Evolutionary conservation across 2,113 vertebrate species (phyloP).

Genomic region (Strigops habroptila): DNA sequence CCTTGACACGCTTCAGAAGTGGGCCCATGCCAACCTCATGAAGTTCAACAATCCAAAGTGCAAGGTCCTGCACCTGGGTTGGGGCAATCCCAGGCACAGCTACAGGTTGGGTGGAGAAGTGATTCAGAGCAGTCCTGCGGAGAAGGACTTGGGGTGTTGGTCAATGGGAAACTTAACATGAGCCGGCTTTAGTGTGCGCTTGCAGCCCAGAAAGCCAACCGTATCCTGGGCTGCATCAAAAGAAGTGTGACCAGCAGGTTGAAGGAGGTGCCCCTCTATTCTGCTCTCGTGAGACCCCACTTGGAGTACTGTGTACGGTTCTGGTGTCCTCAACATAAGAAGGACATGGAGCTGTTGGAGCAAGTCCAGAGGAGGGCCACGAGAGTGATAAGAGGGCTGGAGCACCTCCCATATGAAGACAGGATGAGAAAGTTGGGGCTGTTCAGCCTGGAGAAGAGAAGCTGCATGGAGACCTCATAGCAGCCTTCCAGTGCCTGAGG

Average conservation of each 20-base stretch:
- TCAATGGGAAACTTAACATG: background rate
- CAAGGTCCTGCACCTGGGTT: background rate
- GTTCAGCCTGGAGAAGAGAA: background rate
- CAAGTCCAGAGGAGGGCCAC: background rate
- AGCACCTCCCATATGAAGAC: background rate
- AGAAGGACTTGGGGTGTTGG: background rate
- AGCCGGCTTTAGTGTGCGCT: too few species aligned
- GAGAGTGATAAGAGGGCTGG: background rate
- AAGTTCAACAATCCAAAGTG: background rate
- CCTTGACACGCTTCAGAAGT: background rate
- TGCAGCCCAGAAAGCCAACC: background rate
- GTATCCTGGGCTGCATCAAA: background rate
- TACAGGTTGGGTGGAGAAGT: too few species aligned
- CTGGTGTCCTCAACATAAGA: background rate
- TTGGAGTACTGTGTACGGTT: rapidly evolving
- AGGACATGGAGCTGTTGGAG: too few species aligned
- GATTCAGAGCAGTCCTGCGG: background rate
- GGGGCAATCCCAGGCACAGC: background rate
- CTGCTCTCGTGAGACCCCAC: background rate
- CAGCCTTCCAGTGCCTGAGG: background rate
- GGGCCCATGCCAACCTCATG: background rate
- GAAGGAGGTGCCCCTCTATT: background rate
- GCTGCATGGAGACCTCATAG: too few species aligned
- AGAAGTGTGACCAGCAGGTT: background rate
- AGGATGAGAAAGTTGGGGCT: rapidly evolving